Percentiles rank a stretch among this genome's conserved stretches.
phyloP scores from a whole-genome alignment of 2,113 vertebrate species.

The Xiphorhynchus elegans region DNA sequence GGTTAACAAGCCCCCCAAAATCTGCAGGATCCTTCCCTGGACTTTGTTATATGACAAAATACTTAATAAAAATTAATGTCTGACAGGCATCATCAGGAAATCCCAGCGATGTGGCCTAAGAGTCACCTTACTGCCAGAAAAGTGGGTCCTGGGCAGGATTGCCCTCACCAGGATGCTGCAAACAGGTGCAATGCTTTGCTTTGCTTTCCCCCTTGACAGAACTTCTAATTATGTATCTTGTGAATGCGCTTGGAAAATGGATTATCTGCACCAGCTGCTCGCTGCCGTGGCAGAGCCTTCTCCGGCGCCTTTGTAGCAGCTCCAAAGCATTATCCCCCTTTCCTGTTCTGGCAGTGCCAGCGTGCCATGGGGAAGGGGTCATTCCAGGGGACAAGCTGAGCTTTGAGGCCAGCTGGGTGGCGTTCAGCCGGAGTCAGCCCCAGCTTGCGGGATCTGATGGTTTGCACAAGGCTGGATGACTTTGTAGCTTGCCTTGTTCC shows the following conservation, averaged over 20 bases:
- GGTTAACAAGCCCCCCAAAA: neutral
- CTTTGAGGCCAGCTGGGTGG: neutral
- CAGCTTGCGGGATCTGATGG: fast-evolving
- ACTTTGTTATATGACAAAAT: neutral
- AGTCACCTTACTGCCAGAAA: neutral
- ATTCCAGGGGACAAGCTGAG: neutral
- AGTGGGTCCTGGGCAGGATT: constrained; percentile 11
- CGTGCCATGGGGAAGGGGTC: fast-evolving
- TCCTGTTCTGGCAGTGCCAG: neutral
- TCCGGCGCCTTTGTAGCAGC: neutral
- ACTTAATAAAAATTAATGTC: neutral
- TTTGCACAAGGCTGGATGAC: fast-evolving
- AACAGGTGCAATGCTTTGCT: constrained; percentile 23
- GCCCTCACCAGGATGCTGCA: neutral
- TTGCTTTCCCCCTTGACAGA: constrained; percentile 33
- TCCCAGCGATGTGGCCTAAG: neutral
- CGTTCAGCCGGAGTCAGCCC: neutral
- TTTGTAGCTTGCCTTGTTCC: fast-evolving
- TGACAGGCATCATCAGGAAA: neutral
- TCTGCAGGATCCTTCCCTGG: neutral
- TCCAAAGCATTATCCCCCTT: neutral
- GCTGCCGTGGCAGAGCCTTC: neutral
- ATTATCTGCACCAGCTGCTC: constrained; percentile 60
- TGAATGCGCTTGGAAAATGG: constrained; percentile 20
- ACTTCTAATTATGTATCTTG: constrained; percentile 35